Conservation (phyloP, 2,797 vertebrate genomes). For the Apogon hyalosoma region DNA sequence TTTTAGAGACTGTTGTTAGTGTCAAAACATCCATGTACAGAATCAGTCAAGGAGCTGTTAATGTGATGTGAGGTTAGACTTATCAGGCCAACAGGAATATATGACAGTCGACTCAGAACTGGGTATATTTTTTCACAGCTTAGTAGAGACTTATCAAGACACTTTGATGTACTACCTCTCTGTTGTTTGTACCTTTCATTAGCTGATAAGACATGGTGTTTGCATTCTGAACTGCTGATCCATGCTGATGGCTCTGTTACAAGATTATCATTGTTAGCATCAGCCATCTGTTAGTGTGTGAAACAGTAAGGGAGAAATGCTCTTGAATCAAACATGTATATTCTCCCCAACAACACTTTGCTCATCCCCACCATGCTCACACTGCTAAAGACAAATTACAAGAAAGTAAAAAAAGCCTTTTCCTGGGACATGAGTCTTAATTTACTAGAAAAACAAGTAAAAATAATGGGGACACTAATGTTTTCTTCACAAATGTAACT, state of each 20-base stretch:
- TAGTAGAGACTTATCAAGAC: conserved; percentile 28
- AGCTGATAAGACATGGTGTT: conserved; percentile 57
- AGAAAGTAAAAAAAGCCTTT: neutral
- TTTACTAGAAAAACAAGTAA: too few relatives aligned
- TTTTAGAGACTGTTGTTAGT: conserved; percentile 39
- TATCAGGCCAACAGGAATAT: conserved; percentile 29
- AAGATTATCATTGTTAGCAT: conserved; percentile 83
- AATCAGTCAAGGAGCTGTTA: conserved; percentile 31
- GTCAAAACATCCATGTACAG: conserved; percentile 53
- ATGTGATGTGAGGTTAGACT: conserved; percentile 38
- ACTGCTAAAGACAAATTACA: neutral
- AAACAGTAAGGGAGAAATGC: conserved; percentile 44
- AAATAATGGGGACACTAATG: too few relatives aligned
- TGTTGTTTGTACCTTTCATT: conserved; percentile 45
- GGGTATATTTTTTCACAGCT: conserved; percentile 18
- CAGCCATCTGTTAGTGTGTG: conserved; percentile 83
- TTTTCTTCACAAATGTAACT: too few relatives aligned
- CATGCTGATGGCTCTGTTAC: conserved; percentile 81
- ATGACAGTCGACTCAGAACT: conserved; percentile 25
- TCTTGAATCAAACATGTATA: conserved; percentile 6
- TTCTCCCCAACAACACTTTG: neutral
- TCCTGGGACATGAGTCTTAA: too few relatives aligned
- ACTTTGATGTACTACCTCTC: conserved; percentile 22
- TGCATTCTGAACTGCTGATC: conserved; percentile 81
- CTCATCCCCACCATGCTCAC: conserved; percentile 5